Base-by-base conservation (phyloP, 2,888 invertebrate species). In the Leuctra nigra region DNA sequence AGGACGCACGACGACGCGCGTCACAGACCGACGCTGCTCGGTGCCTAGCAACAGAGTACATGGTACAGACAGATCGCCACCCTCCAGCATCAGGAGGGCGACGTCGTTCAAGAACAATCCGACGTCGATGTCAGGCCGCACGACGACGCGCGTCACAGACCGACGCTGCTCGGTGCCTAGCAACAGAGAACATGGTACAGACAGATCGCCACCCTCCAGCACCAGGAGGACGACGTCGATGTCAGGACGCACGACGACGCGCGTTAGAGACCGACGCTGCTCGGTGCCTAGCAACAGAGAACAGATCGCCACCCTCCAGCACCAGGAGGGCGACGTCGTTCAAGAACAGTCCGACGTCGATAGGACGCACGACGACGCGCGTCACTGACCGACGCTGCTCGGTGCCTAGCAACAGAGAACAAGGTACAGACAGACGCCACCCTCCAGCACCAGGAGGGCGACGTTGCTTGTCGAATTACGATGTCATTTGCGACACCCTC, bases 271-370 rank as follows among this genome's bases (percentile, higher is more conserved):
- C 4, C 57, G 54, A 20, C 65, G 57, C 53, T 67, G 67, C 46
- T 67, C 67, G 13, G 55, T 44, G 11, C 66, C 66, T 66, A n/a
- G n/a, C n/a, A n/a, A n/a, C n/a, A n/a, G n/a, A n/a, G n/a, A n/a
- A n/a, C n/a, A n/a, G n/a, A n/a, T n/a, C n/a, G n/a, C n/a, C n/a
- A n/a, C n/a, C n/a, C n/a, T 57, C 55, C 46, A 68, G 55, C 47
- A 63, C 64, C 6, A 69, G 63, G 24, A 69, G 58, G 1, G 67
- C 67, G 9, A 68, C 65, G 61, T 68, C 68, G 55, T 66, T 64
- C 7, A 64, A 58, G 54, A 65, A 66, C 13, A 57, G 63, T 1
- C 57, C 55, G 20, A 62, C 62, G 47, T 55, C 48, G 57, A 57
- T 64, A 22, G 56, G 47, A 16, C 48, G 25, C 1, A 53, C 56